phyloP scores from a whole-genome alignment of 1,140 invertebrate genomes.

The Rhopalosiphum maidis region DNA sequence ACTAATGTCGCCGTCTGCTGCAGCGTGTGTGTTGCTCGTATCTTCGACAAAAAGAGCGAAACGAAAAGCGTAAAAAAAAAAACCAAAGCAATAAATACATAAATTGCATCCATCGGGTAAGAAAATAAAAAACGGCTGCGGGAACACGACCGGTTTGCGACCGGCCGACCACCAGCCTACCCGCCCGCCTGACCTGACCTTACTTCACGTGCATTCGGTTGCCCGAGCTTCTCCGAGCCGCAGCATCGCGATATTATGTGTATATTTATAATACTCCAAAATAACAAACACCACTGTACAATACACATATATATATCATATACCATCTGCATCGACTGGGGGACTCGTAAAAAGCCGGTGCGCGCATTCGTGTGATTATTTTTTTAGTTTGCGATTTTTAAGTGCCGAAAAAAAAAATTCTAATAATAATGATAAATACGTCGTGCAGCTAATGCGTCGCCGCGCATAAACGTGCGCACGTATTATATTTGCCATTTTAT shows the following conservation, averaged over 20 bases:
- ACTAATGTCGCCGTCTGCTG: constrained; percentile 48
- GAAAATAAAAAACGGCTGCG: background rate
- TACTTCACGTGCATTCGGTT: constrained; percentile 51
- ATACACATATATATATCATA: background rate
- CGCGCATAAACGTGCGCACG: background rate
- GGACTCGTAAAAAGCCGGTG: constrained; percentile 15
- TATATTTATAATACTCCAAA: background rate
- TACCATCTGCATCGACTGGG: background rate
- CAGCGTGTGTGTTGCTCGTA: background rate
- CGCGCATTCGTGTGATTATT: background rate
- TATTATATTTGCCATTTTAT: background rate
- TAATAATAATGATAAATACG: background rate
- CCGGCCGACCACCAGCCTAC: background rate
- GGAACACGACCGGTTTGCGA: constrained; percentile 44
- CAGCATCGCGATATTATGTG: background rate
- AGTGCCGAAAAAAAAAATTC: background rate
- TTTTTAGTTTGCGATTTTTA: background rate
- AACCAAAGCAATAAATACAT: constrained; percentile 30
- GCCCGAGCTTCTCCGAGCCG: background rate
- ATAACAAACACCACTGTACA: background rate
- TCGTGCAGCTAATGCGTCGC: background rate
- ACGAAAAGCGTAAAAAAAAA: background rate
- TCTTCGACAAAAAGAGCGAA: background rate
- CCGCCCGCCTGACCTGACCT: constrained; percentile 24
- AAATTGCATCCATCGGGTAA: constrained; percentile 28